Conservation (phyloP, 2,888 invertebrate species). For the Phortica magna region DNA sequence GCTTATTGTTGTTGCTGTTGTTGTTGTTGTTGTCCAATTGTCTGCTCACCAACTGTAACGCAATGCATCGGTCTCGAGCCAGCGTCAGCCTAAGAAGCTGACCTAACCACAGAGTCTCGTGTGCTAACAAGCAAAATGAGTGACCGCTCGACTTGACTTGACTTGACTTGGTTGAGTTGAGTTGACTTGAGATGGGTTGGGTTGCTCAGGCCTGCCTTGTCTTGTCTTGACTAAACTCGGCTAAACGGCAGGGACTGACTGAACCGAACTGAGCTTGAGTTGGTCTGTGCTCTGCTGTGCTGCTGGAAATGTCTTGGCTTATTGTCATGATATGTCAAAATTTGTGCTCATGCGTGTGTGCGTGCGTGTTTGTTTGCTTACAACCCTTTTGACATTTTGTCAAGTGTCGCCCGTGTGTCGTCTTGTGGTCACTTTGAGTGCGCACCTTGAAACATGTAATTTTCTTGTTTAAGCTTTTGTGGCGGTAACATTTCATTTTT, state of each 20-base stretch:
- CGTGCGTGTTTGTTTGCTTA: neutral
- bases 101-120: constrained; percentile 67
- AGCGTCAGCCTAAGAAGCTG: constrained; percentile 27
- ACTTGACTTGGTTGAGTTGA: neutral
- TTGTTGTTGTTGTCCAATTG: constrained; percentile 33
- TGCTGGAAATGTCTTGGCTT: constrained; percentile 53
- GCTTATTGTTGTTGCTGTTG: constrained; percentile 18
- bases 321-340: constrained; percentile 66
- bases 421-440: constrained; percentile 54
- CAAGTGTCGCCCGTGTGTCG: constrained; percentile 40
- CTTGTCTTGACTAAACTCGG: too few species aligned
- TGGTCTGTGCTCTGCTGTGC: constrained; percentile 61
- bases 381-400: constrained; percentile 50
- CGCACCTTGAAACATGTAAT: constrained; percentile 38
- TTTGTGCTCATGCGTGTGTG: neutral
- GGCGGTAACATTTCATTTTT: constrained; percentile 47
- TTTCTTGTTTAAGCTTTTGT: constrained; percentile 63
- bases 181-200: neutral
- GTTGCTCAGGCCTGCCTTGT: neutral
- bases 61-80: neutral
- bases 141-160: constrained; percentile 42
- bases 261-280: too few species aligned
- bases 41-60: constrained; percentile 19
- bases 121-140: constrained; percentile 64
- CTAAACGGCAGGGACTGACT: constrained; percentile 11